phyloP scores from a whole-genome alignment of 1,140 invertebrate genomes.

The Bombus waltoni region DNA sequence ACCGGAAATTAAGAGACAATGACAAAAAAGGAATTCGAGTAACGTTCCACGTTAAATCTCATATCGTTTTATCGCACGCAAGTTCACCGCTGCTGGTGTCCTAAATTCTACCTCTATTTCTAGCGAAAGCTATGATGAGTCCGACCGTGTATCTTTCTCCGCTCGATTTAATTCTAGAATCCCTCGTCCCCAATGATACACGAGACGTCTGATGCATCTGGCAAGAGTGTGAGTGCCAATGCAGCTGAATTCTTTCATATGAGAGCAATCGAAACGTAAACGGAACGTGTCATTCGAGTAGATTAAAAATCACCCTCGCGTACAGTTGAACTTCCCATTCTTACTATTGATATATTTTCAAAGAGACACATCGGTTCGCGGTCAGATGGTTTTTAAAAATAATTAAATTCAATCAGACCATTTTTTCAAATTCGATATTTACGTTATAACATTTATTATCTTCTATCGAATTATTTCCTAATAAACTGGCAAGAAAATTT shows the following conservation, averaged over 20 bases:
- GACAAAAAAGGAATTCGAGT: neutral
- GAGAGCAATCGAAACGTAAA: neutral
- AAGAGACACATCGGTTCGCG: neutral
- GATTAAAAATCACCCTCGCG: neutral
- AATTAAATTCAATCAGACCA: too few species aligned
- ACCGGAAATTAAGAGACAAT: neutral
- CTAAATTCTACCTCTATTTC: neutral
- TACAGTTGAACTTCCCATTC: neutral
- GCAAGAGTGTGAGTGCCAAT: neutral
- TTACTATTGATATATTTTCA: neutral
- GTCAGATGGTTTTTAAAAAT: too few species aligned
- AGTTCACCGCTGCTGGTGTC: neutral
- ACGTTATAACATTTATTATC: too few species aligned
- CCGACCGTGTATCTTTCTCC: neutral
- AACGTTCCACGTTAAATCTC: neutral
- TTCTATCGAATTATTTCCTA: too few species aligned
- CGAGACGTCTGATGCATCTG: conserved; percentile 1
- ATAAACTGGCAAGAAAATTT: too few species aligned
- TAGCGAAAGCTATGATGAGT: neutral
- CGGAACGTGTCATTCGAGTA: neutral
- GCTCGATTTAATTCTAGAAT: neutral
- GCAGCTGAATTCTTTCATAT: conserved; percentile 6
- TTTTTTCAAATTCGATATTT: too few species aligned
- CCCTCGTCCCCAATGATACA: neutral
- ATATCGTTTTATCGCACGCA: neutral